These are phyloP conservation scores for Lasioglossum oenotherae DNA, from an alignment of 2,888 invertebrate species.

Conservation along the genomic window DNA sequence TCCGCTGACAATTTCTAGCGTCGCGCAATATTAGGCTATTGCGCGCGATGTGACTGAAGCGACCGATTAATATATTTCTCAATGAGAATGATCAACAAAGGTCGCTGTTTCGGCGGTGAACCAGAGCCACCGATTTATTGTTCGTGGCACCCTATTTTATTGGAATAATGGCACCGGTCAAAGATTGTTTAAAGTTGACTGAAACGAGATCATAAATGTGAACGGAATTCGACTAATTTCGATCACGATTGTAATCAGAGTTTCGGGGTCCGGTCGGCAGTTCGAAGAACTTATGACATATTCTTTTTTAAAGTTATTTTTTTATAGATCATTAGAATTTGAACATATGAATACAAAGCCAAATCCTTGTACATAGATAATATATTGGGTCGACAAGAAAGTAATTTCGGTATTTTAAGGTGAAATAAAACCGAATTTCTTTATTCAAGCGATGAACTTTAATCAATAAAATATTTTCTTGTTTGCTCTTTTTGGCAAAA, in stretches of 20 bases:
- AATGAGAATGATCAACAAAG: background rate
- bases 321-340: too few relatives aligned
- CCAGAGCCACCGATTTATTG: background rate
- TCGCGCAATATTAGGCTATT: background rate
- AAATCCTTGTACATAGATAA: too few relatives aligned
- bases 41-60: background rate
- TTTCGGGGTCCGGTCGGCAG: background rate
- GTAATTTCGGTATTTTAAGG: too few relatives aligned
- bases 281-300: background rate
- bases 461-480: too few relatives aligned
- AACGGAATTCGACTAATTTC: slow-evolving; percentile 10
- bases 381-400: too few relatives aligned
- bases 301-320: too few relatives aligned
- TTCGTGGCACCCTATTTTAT: background rate
- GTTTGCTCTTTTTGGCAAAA: too few relatives aligned
- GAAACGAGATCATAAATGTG: background rate
- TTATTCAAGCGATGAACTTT: too few relatives aligned
- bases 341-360: too few relatives aligned
- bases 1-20: background rate
- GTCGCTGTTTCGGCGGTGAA: background rate
- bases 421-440: too few relatives aligned
- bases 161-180: background rate
- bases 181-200: background rate
- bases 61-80: background rate
- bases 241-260: background rate